phyloP scores from a whole-genome alignment of 1,140 invertebrate genomes.

The Daktulosphaira vitifoliae region DNA sequence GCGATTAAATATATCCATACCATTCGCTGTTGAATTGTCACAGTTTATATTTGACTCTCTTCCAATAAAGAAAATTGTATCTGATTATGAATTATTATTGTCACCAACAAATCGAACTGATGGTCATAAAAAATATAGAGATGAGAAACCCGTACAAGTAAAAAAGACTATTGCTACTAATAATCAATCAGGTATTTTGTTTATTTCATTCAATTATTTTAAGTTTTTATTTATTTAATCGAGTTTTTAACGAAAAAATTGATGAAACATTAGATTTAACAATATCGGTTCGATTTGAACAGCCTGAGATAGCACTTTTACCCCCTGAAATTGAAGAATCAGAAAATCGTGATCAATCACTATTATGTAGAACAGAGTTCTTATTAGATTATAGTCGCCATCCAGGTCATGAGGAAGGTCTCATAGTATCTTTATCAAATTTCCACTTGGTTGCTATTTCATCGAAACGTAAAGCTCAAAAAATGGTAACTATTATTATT shows the following conservation, averaged over 20 bases:
- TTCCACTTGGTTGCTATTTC: constrained; percentile 55
- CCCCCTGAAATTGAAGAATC: constrained; percentile 48
- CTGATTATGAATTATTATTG: background rate
- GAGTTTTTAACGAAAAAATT: too few species aligned
- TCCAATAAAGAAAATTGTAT: constrained; percentile 47
- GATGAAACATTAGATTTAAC: constrained; percentile 52
- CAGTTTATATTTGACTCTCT: constrained; percentile 59
- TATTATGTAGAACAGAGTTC: constrained; percentile 64
- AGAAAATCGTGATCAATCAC: constrained; percentile 43
- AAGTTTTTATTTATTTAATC: constrained; percentile 3
- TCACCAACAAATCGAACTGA: background rate
- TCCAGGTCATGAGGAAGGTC: constrained; percentile 51
- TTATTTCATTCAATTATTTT: constrained; percentile 33
- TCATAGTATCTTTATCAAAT: constrained; percentile 56
- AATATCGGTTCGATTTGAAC: constrained; percentile 59
- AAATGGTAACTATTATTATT: background rate
- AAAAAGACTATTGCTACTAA: background rate
- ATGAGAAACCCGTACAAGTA: background rate
- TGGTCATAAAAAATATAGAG: background rate
- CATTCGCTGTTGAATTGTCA: constrained; percentile 58
- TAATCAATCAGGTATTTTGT: constrained; percentile 14
- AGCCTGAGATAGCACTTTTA: constrained; percentile 70
- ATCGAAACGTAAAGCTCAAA: constrained; percentile 35
- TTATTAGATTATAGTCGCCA: constrained; percentile 63
- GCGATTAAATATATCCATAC: constrained; percentile 61